phyloP scores from a whole-genome alignment of 2,797 vertebrate genomes.

The Chaenodraco wilsoni region DNA sequence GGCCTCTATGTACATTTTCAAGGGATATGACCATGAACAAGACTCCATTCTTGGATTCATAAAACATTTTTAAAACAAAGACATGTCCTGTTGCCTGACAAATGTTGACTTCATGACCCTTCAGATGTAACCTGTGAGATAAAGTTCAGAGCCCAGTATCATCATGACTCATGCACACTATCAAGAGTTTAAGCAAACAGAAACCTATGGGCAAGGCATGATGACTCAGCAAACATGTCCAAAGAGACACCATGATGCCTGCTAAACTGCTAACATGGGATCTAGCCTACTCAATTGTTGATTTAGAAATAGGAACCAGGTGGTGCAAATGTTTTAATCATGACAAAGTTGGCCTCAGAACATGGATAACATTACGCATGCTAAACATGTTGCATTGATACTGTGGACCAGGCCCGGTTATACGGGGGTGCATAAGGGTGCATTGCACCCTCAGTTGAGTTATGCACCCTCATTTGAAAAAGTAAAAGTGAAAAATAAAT shows the following conservation, averaged over 20 bases:
- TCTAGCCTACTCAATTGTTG: neutral
- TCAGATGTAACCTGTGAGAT: constrained; percentile 15
- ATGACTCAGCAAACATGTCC: neutral
- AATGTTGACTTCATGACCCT: constrained; percentile 32
- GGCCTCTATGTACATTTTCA: neutral
- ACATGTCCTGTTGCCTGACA: neutral
- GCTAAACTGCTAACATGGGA: constrained; percentile 1
- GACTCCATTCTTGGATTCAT: constrained; percentile 1
- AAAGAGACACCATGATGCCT: neutral
- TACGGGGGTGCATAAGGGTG: too few species aligned
- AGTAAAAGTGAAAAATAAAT: too few species aligned
- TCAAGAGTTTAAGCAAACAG: constrained; percentile 43
- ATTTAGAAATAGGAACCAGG: neutral
- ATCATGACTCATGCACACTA: constrained; percentile 36
- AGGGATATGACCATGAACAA: constrained; percentile 24
- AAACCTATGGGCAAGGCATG: constrained; percentile 14
- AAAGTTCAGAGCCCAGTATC: constrained; percentile 19
- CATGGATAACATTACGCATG: neutral
- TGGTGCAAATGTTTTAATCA: neutral
- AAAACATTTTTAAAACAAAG: constrained; percentile 14
- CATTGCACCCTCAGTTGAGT: too few species aligned
- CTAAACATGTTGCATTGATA: neutral
- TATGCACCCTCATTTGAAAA: too few species aligned
- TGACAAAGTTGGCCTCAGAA: neutral
- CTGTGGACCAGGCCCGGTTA: neutral